Base-by-base conservation (phyloP, 2,797 vertebrate genomes). In the Sebastiscus tertius region DNA sequence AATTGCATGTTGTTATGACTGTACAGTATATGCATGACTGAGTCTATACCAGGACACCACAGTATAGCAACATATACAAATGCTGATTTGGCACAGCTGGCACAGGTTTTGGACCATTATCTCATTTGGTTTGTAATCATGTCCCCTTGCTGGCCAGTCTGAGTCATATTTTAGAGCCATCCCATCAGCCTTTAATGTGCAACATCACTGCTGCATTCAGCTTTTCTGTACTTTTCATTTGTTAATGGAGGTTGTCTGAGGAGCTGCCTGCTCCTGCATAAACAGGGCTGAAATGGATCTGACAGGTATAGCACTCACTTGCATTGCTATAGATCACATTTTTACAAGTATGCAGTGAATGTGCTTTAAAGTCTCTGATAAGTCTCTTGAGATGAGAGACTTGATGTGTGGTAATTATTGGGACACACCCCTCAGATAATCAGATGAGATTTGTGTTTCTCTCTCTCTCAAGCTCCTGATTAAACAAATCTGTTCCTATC, bases 161-260 rank as follows among this genome's bases (percentile, higher is more conserved):
- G 86, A 86, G 27, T 78, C 86, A 83, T 77, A 27, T 77, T 77
- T 80, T 49, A 29, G 18, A 86, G 72, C 1, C 5, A 70, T 33
- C 27, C 63, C 65, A 62, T 54, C 72, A 72, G 52, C 42, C 14
- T 77, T 83, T 58, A 61, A 73, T 74, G 79, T 64, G 69, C 52
- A 31, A 22, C 29, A 77, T 73, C 77, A 27, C 64, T 83, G 84
- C 88, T 78, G 81, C 76, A 83, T 67, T 55, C 63, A 68, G 55
- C 42, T 66, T 18, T 2, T 20, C 66, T 65, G 36, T 22, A 46
- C 69, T 75, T 74, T 14, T 78, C 63, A 85, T 82, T 54, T 81
- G 22, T 20, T 85, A 82, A 85, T 79, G 75, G 80, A 86, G 76
- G 59, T 81, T 49, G 76, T n/a, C 34, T 34, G 76, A 63, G 67